Percentiles rank a stretch among this genome's conserved stretches.
Evolutionary conservation across 2,888 invertebrate genomes (phyloP).

Genomic region (Tetragnatha montana): DNA sequence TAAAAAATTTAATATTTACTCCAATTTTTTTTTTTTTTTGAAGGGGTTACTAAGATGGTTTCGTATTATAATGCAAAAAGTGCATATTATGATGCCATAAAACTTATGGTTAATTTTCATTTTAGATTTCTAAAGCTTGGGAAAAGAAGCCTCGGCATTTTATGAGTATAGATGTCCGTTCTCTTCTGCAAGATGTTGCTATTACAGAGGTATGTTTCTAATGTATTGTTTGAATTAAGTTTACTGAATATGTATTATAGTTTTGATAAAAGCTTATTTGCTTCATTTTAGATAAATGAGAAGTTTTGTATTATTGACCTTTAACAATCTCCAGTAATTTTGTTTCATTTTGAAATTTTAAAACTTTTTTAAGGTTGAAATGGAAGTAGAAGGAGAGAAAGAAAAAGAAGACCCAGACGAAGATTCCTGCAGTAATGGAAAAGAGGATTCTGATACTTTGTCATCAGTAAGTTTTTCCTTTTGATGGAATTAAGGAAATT

Average conservation of each 20-base stretch:
- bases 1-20: background rate
- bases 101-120: background rate
- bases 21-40: background rate
- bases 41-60: background rate
- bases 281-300: too few relatives aligned
- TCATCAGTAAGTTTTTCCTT: background rate
- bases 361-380: slow-evolving; percentile 74
- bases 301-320: background rate
- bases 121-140: slow-evolving; percentile 82
- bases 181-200: slow-evolving; percentile 87
- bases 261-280: too few relatives aligned
- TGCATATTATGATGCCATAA: background rate
- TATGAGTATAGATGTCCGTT: slow-evolving; percentile 87
- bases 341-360: slow-evolving; percentile 78
- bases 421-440: slow-evolving; percentile 69
- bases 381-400: slow-evolving; percentile 72
- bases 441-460: slow-evolving; percentile 19
- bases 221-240: too few relatives aligned
- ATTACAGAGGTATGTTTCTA: slow-evolving; percentile 82
- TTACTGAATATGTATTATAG: too few relatives aligned
- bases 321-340: slow-evolving; percentile 40
- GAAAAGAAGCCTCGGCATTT: slow-evolving; percentile 88
- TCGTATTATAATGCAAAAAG: too few relatives aligned
- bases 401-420: slow-evolving; percentile 73
- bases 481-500: background rate